These are phyloP conservation scores for Mesoligia furuncula DNA, from an alignment of 2,888 invertebrate species.

Conservation along the genomic window DNA sequence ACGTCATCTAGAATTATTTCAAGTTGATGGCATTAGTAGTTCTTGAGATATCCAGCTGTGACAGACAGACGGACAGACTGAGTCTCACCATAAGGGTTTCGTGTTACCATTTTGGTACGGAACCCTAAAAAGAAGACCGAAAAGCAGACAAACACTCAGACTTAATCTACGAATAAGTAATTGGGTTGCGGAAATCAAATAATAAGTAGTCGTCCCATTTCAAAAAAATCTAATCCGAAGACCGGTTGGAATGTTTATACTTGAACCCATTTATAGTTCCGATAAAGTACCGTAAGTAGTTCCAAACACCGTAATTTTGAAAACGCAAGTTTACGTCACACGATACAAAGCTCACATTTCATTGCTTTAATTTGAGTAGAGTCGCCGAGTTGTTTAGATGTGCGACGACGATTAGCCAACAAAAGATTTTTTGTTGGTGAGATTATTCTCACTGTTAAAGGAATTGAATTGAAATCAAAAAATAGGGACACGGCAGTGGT, in stretches of 20 bases:
- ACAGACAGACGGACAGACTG: no score
- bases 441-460: background rate
- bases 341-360: conserved; percentile 19
- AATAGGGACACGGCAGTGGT: no score
- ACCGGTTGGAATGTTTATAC: conserved; percentile 1
- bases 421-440: conserved; percentile 9
- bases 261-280: conserved; percentile 34
- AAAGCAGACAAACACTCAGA: background rate
- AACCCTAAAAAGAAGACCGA: conserved; percentile 6
- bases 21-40: no score
- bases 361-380: background rate
- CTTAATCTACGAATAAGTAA: conserved; percentile 13
- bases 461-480: background rate
- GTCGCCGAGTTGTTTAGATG: background rate
- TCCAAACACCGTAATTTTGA: background rate
- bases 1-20: no score
- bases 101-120: no score
- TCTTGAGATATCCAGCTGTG: no score
- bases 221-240: conserved; percentile 16
- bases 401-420: conserved; percentile 10
- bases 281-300: no score
- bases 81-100: no score
- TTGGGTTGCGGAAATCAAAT: conserved; percentile 22
- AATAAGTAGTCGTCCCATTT: background rate
- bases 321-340: background rate